Percentiles rank a stretch among this genome's conserved stretches.
These are phyloP conservation scores for Corythornis vintsioides DNA, from an alignment of 2,113 vertebrate species.

Conservation along the genomic window DNA sequence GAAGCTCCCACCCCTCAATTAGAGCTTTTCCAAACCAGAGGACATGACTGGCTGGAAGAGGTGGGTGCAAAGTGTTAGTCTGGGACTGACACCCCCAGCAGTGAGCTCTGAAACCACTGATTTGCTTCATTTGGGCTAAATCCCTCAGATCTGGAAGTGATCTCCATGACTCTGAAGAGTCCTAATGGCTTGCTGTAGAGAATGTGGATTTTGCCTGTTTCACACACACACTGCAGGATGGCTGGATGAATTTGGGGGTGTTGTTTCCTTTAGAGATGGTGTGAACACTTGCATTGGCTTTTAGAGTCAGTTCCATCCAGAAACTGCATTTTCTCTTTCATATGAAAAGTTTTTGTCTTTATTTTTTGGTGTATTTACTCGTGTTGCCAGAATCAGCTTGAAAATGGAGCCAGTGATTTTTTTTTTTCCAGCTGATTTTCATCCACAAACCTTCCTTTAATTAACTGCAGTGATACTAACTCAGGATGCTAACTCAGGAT, in stretches of 20 bases:
- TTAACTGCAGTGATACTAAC: neutral
- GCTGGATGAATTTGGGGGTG: rapidly evolving
- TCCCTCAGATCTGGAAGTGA: neutral
- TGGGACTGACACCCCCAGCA: conserved; percentile 11
- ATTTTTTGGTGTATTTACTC: neutral
- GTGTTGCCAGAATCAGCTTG: neutral
- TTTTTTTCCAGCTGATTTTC: neutral
- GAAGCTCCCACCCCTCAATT: neutral
- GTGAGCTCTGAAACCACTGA: neutral
- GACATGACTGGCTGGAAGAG: neutral
- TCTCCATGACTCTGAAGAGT: neutral
- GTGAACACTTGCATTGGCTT: neutral
- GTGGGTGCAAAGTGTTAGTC: neutral
- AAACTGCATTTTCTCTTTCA: neutral
- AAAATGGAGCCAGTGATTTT: conserved; percentile 2
- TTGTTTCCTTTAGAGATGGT: neutral
- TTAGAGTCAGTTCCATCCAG: neutral
- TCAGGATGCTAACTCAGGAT: neutral
- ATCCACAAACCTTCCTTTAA: neutral
- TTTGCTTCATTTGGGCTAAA: neutral
- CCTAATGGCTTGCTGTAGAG: neutral
- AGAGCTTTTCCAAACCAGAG: conserved; percentile 21
- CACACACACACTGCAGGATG: neutral
- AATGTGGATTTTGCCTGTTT: neutral
- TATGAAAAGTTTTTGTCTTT: neutral